A percentile compares a stretch with the other conserved stretches of the same genome.
Evolutionary conservation across 92 coral and sea anemone species (phyloP).

Genomic region (Porites lobata): DNA sequence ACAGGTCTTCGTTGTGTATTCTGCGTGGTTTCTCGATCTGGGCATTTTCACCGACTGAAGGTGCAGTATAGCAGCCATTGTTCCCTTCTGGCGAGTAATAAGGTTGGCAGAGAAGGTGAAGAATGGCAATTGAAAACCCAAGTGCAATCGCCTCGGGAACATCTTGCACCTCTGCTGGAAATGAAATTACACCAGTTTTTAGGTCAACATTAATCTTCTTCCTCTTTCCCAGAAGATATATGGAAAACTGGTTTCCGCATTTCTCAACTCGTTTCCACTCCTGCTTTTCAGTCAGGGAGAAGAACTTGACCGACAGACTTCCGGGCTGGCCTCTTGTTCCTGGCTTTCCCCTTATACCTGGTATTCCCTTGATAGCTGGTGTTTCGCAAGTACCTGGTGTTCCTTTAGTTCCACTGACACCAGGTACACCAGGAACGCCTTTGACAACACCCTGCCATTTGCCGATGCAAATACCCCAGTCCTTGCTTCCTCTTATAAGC

Average conservation of each 20-base stretch:
- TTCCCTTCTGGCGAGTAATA: slow-evolving; percentile 27
- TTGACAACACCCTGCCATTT: slow-evolving; percentile 72
- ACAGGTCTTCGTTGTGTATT: slow-evolving; percentile 44
- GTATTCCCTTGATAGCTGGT: background rate
- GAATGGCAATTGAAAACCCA: slow-evolving; percentile 77
- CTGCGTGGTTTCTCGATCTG: slow-evolving; percentile 41
- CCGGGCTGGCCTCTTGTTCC: slow-evolving; percentile 64
- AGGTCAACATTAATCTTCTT: slow-evolving; percentile 45
- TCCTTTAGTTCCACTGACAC: background rate
- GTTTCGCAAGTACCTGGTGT: background rate
- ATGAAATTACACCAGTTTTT: slow-evolving; percentile 37
- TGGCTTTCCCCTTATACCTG: slow-evolving; percentile 18
- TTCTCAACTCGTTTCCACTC: slow-evolving; percentile 44
- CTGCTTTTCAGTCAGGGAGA: slow-evolving; percentile 41
- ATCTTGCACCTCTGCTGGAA: slow-evolving; percentile 63
- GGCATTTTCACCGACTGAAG: slow-evolving; percentile 22
- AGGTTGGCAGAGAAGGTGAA: slow-evolving; percentile 78
- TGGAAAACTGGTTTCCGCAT: slow-evolving; percentile 34
- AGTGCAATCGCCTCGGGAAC: slow-evolving; percentile 81
- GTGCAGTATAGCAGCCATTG: background rate
- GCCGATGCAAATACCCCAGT: slow-evolving; percentile 86
- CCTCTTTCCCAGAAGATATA: slow-evolving; percentile 33
- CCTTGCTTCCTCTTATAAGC: slow-evolving; percentile 77
- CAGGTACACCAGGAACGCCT: slow-evolving; percentile 61
- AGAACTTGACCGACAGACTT: slow-evolving; percentile 43